These are phyloP conservation scores for Sanderia malayensis DNA, from an alignment of 30 jellyfish, hydroid and myxozoan genomes.

Conservation along the genomic window DNA sequence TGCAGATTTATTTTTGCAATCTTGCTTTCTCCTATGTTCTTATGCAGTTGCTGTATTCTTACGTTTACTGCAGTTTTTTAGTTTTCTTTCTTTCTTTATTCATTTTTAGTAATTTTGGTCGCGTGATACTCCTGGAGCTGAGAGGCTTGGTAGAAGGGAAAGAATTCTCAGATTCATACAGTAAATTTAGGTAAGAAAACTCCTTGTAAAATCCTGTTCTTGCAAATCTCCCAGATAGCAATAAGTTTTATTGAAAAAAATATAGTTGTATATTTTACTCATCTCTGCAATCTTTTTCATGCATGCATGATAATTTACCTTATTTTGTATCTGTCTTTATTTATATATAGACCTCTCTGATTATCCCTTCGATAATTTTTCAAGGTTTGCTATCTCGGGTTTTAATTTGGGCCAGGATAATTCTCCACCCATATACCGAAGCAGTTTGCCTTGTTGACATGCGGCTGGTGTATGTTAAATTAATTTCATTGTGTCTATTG, in stretches of 20 bases:
- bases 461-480: no score
- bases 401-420: no score
- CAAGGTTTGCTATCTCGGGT: no score
- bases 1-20: no score
- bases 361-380: neutral
- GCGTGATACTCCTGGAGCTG: slow-evolving; percentile 64
- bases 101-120: slow-evolving; percentile 78
- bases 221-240: neutral
- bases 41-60: no score
- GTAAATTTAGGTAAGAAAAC: slow-evolving; percentile 60
- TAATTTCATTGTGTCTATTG: no score
- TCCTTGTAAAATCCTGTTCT: neutral
- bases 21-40: no score
- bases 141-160: slow-evolving; percentile 78
- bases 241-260: no score
- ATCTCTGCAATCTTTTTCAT: neutral
- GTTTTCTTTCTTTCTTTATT: no score
- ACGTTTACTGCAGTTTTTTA: no score
- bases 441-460: no score
- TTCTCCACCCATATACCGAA: no score
- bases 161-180: slow-evolving; percentile 72
- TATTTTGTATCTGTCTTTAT: neutral
- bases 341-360: neutral
- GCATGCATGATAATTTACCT: neutral
- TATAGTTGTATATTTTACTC: neutral